Percentiles rank a stretch among this genome's conserved stretches.
Conservation (phyloP, 2,113 vertebrate genomes). For the Centropus unirufus region DNA sequence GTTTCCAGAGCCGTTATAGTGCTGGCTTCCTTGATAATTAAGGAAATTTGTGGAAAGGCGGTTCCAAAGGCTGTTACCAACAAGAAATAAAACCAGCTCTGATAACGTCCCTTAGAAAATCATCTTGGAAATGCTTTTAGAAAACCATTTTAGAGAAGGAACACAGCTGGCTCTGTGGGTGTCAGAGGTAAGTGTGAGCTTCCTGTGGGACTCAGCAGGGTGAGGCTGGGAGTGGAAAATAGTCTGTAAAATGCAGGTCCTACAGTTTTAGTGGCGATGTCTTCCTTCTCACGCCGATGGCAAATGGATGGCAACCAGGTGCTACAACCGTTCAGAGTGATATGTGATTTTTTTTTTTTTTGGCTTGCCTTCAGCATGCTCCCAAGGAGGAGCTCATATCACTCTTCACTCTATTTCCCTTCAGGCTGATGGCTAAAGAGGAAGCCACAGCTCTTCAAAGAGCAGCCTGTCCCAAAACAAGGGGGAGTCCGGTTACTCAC, state of each 20-base stretch:
- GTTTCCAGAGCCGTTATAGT: neutral
- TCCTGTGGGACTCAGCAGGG: neutral
- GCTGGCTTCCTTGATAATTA: conserved; percentile 17
- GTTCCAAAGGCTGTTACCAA: neutral
- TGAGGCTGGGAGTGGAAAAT: neutral
- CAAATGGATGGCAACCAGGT: neutral
- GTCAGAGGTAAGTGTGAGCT: conserved; percentile 13
- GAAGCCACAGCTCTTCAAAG: neutral
- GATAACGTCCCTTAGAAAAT: neutral
- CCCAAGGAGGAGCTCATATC: rapidly evolving
- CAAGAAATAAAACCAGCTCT: neutral
- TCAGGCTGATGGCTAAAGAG: neutral
- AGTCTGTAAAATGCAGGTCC: neutral
- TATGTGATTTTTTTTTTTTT: neutral
- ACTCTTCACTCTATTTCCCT: neutral
- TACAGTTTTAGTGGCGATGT: neutral
- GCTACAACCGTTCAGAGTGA: neutral
- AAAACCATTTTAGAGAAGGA: neutral
- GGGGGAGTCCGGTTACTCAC: neutral
- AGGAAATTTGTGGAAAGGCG: neutral
- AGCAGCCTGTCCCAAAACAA: neutral
- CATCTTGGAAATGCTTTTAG: neutral
- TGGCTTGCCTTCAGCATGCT: neutral
- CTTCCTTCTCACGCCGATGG: neutral
- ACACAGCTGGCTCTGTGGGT: neutral